These are phyloP conservation scores for Trachelus troglodyta DNA, from an alignment of 2,888 invertebrate genomes.

Conservation along the genomic window DNA sequence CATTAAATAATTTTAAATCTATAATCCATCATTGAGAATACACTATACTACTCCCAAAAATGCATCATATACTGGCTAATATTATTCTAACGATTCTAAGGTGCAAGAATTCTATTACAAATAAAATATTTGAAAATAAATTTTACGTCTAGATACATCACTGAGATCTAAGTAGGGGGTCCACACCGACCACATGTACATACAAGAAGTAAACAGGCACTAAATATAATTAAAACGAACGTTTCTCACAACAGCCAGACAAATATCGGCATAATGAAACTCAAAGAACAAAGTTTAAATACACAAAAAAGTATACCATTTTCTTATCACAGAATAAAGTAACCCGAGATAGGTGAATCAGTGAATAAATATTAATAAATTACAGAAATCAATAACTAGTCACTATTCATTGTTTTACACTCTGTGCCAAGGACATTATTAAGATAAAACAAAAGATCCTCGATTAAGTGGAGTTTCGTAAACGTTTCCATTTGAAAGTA, in stretches of 20 bases:
- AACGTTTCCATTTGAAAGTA: background rate
- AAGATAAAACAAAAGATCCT: background rate
- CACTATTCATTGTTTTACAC: background rate
- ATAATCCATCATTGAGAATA: background rate
- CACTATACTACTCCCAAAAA: background rate
- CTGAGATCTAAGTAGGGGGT: background rate
- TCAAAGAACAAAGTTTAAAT: background rate
- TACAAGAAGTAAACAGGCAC: background rate
- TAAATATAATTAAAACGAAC: background rate
- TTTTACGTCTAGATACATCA: background rate
- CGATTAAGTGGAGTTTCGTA: background rate
- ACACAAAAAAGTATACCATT: background rate
- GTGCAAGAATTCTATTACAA: background rate
- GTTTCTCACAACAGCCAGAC: background rate
- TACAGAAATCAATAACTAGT: background rate
- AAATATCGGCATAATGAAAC: background rate
- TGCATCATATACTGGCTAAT: background rate
- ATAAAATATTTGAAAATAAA: background rate
- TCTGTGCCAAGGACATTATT: background rate
- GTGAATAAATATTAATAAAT: background rate
- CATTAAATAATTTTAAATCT: background rate
- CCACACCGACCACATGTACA: background rate
- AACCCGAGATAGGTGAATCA: background rate
- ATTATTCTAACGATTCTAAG: background rate
- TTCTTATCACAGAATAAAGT: background rate